Evolutionary conservation across 2,888 invertebrate species (phyloP), one percentile per base, ranked within the genome.

Genomic region (Deilephila porcellus): DNA sequence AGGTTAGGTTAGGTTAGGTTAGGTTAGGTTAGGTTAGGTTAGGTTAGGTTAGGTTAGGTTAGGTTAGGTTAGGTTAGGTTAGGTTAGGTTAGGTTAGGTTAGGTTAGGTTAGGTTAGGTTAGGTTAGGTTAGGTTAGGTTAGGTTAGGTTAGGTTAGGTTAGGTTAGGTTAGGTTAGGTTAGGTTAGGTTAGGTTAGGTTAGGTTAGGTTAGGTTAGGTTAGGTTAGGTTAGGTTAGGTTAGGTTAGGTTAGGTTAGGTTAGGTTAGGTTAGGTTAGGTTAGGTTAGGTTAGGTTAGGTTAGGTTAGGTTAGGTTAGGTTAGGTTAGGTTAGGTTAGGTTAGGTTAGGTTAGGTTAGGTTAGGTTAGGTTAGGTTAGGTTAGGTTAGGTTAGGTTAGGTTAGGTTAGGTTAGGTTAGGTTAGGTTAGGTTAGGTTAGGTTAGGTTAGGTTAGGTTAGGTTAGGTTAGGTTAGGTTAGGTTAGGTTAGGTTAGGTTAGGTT

Each of bases 61-160:
- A 67, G 53, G 25, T 25, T 25, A 25, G 25, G 25, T 25, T 25
- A 25, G 25, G 25, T 25, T 25, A 25, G 74, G 77, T 56, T 56
- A 56, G 76, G 76, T 76, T 76, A 76, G 76, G 76, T 76, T 76
- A 76, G 76, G 76, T 76, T 76, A 76, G 76, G 76, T 76, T 76
- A 56, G 56, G 56, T 17, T 56, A 19, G 19, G 73, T 73, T 71
- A 74, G 74, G 71, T 19, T 56, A 56, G 74, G 74, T 74, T 74
- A 74, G 74, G 56, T 56, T 56, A 56, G 56, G 56, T 56, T 56
- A 56, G 56, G 56, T 56, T 56, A 53, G 14, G 70, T 52, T 70
- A 70, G 53, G 70, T 70, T 70, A 70, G 70, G 70, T 70, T 70
- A 70, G 70, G 70, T 70, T 70, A 70, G 70, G 70, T 70, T 70